phyloP scores from a whole-genome alignment of 2,797 vertebrate genomes.

The Erethizon dorsatum region DNA sequence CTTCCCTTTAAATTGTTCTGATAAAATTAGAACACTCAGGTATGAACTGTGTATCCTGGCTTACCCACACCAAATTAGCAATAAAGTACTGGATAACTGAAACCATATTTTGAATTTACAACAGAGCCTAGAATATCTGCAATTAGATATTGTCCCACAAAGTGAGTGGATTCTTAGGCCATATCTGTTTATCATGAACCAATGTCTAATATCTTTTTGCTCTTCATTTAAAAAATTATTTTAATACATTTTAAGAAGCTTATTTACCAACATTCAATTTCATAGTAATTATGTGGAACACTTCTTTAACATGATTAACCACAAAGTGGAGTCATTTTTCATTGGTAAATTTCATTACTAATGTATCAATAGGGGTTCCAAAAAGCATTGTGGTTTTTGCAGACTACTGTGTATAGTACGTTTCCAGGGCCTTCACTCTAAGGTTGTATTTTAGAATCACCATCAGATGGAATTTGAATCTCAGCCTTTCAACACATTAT shows the following conservation, averaged over 20 bases:
- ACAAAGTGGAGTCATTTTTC: conserved; percentile 30
- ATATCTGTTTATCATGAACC: neutral
- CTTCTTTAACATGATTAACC: conserved; percentile 70
- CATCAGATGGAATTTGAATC: neutral
- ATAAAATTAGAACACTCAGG: neutral
- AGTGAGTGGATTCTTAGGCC: neutral
- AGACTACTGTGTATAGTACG: neutral
- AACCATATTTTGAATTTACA: neutral
- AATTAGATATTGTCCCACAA: neutral
- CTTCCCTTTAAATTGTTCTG: conserved; percentile 1
- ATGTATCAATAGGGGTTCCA: neutral
- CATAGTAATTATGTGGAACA: conserved; percentile 64
- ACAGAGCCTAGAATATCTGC: neutral
- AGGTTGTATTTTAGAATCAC: neutral
- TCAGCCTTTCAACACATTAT: neutral
- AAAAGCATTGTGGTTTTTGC: neutral
- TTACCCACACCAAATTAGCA: neutral
- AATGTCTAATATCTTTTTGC: neutral
- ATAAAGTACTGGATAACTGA: neutral
- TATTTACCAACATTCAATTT: conserved; percentile 59
- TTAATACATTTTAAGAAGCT: conserved; percentile 54
- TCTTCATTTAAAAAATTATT: conserved; percentile 56
- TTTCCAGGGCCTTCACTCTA: neutral
- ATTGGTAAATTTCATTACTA: conserved; percentile 51
- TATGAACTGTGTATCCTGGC: neutral